A percentile compares a stretch with the other conserved stretches of the same genome.
Conservation (phyloP, 2,797 vertebrate species). For the Enteromius viviparus region DNA sequence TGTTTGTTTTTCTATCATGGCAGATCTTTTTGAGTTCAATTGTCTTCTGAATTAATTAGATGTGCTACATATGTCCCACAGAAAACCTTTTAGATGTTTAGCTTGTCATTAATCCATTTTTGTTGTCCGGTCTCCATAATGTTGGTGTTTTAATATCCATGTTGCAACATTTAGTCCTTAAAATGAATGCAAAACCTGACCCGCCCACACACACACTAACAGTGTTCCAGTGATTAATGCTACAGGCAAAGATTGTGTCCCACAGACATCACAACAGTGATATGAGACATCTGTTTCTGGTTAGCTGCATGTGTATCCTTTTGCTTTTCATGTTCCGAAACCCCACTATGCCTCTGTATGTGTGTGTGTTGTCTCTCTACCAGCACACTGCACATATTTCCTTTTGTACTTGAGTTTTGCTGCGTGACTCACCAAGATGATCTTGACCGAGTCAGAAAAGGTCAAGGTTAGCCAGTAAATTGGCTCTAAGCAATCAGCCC, state of each 20-base stretch:
- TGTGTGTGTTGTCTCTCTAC: background rate
- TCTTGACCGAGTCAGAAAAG: constrained; percentile 76
- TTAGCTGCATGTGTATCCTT: constrained; percentile 5
- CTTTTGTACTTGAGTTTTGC: constrained; percentile 71
- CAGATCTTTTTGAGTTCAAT: background rate
- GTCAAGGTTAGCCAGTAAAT: constrained; percentile 78
- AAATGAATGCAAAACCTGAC: background rate
- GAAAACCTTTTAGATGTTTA: background rate
- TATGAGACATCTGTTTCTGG: constrained; percentile 25
- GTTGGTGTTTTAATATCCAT: background rate
- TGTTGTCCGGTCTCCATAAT: background rate
- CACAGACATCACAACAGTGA: constrained; percentile 20
- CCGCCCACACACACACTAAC: constrained; percentile 1
- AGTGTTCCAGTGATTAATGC: constrained; percentile 23
- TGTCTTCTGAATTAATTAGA: background rate
- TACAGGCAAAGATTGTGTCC: constrained; percentile 23
- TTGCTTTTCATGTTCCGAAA: constrained; percentile 16
- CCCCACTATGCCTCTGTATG: constrained; percentile 5
- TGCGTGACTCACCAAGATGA: constrained; percentile 72
- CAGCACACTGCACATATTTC: constrained; percentile 68
- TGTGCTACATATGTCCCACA: background rate
- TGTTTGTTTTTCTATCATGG: constrained; percentile 12
- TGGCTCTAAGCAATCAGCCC: constrained; percentile 76
- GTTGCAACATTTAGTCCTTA: constrained; percentile 3
- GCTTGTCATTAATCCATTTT: background rate